These are phyloP conservation scores for Drosophila arizonae DNA, from an alignment of 1,140 invertebrate species.

Conservation along the genomic window DNA sequence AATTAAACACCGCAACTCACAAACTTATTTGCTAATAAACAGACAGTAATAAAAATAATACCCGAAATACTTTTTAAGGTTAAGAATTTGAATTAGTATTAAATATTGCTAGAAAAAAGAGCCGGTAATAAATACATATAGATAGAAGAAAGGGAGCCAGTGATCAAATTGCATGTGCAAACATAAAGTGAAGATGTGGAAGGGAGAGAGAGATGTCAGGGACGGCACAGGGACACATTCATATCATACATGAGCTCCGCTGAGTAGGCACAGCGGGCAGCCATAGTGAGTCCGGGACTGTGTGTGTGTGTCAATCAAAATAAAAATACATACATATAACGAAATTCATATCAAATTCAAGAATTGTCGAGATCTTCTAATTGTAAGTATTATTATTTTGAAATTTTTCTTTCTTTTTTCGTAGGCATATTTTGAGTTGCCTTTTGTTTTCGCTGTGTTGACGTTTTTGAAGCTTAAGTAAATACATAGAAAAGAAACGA, in stretches of 20 bases:
- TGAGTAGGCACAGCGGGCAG: slow-evolving; percentile 10
- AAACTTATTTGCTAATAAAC: no score
- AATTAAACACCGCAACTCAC: no score
- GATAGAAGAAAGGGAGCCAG: background rate
- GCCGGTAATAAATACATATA: background rate
- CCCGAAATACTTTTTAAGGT: background rate
- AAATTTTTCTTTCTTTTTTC: slow-evolving; percentile 11
- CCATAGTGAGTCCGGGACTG: background rate
- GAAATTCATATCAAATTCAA: background rate
- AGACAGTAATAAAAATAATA: no score
- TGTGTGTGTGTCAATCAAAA: no score
- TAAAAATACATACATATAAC: no score
- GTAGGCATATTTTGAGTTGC: slow-evolving; percentile 9
- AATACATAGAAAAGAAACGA: background rate
- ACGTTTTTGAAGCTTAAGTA: background rate
- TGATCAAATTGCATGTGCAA: background rate
- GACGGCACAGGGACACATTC: slow-evolving; percentile 36
- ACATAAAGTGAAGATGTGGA: background rate
- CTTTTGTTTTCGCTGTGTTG: slow-evolving; percentile 3
- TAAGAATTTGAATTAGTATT: background rate
- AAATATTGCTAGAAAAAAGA: background rate
- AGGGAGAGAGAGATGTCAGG: background rate
- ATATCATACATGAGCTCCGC: slow-evolving; percentile 39
- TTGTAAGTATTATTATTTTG: slow-evolving; percentile 20
- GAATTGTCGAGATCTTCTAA: background rate